Conservation (phyloP, 1,140 invertebrate genomes). For the Caenorhabditis remanei region DNA sequence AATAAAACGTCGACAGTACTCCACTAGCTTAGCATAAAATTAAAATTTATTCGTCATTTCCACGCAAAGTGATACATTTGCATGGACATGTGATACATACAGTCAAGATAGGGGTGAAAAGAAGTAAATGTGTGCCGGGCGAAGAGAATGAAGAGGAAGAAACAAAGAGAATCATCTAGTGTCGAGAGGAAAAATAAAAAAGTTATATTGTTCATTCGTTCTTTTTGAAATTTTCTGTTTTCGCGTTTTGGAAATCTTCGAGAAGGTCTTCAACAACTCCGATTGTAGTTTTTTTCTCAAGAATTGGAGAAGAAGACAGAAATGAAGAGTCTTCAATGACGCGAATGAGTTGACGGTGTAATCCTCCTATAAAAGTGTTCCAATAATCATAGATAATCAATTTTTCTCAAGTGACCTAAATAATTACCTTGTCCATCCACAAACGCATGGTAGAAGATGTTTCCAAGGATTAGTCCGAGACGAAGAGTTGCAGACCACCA, state of each 20-base stretch:
- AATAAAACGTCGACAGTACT: neutral
- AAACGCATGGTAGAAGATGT: constrained; percentile 45
- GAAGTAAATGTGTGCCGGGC: neutral
- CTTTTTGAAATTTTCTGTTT: constrained; percentile 34
- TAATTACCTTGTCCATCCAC: constrained; percentile 57
- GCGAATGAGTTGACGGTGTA: constrained; percentile 42
- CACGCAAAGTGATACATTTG: neutral
- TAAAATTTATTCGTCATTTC: neutral
- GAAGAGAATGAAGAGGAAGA: neutral
- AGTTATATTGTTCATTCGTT: neutral
- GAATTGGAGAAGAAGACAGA: neutral
- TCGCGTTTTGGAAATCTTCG: no score
- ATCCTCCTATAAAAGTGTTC: constrained; percentile 16
- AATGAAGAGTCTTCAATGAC: constrained; percentile 28
- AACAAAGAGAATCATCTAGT: neutral
- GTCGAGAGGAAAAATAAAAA: neutral
- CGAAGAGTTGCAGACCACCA: neutral
- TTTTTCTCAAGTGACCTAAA: no score
- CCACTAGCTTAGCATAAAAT: no score
- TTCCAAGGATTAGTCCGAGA: constrained; percentile 20
- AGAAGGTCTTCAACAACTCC: constrained; percentile 23
- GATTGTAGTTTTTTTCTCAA: neutral
- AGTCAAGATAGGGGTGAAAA: neutral
- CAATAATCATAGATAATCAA: neutral
- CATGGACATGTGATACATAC: constrained; percentile 20